phyloP scores from a whole-genome alignment of 1,140 invertebrate genomes.

The Papilio aristodemus region DNA sequence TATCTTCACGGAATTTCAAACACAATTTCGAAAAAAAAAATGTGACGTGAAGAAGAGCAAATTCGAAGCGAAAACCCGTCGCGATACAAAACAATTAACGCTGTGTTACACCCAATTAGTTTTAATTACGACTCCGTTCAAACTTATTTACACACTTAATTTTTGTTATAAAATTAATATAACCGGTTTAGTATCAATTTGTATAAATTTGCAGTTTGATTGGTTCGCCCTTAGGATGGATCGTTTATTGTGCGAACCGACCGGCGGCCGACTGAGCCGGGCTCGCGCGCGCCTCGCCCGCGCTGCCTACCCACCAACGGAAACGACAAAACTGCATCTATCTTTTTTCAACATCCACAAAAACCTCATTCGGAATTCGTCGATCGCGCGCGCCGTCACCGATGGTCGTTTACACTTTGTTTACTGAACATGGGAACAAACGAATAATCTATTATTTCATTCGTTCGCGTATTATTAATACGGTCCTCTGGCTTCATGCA shows the following conservation, averaged over 20 bases:
- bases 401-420: slow-evolving; percentile 78
- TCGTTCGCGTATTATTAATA: slow-evolving; percentile 80
- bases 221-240: slow-evolving; percentile 78
- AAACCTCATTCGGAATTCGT: slow-evolving; percentile 25
- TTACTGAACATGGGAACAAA: slow-evolving; percentile 79
- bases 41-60: slow-evolving; percentile 55
- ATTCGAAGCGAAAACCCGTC: slow-evolving; percentile 60
- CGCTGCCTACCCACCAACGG: slow-evolving; percentile 16
- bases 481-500: slow-evolving; percentile 66
- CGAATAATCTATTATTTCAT: slow-evolving; percentile 81
- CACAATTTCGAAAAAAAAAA: slow-evolving; percentile 45
- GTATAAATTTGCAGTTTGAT: slow-evolving; percentile 79
- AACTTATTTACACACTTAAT: slow-evolving; percentile 80
- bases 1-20: slow-evolving; percentile 35
- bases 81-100: slow-evolving; percentile 77
- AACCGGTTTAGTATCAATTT: slow-evolving; percentile 80
- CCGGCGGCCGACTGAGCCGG: slow-evolving; percentile 75
- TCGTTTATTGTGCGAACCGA: slow-evolving; percentile 77
- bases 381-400: slow-evolving; percentile 54
- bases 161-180: slow-evolving; percentile 81
- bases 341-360: slow-evolving; percentile 46
- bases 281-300: slow-evolving; percentile 53
- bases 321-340: slow-evolving; percentile 40
- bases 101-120: slow-evolving; percentile 76
- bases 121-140: slow-evolving; percentile 74